Evolutionary conservation across 2,797 vertebrate genomes (phyloP).

Genomic region (Podargus strigoides): DNA sequence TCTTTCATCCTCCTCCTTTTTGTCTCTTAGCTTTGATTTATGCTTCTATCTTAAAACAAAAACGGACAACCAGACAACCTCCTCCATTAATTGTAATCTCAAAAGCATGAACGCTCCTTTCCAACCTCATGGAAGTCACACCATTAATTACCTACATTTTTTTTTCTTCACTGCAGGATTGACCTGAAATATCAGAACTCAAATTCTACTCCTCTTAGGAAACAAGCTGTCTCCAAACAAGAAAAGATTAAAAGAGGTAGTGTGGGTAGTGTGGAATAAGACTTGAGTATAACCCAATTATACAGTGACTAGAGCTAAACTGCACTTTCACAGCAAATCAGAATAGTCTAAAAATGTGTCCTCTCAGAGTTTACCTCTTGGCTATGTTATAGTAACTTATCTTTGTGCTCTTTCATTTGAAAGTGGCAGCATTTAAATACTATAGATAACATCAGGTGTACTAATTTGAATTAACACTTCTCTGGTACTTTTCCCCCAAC

Average conservation of each 20-base stretch:
- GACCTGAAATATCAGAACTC: not conserved
- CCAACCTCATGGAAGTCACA: not conserved
- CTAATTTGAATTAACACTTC: not conserved
- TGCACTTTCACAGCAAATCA: not conserved
- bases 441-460: not conserved
- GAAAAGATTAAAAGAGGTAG: not conserved
- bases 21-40: not conserved
- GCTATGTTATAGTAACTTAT: not conserved
- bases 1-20: not conserved
- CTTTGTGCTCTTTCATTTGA: not conserved
- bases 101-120: not conserved
- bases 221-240: not conserved
- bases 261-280: not conserved
- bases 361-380: not conserved
- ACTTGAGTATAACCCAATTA: not conserved
- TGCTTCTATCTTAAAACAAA: not conserved
- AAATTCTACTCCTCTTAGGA: not conserved
- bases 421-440: not conserved
- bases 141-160: not conserved
- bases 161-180: not conserved
- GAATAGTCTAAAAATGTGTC: not conserved
- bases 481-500: not conserved
- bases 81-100: not conserved
- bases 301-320: not conserved
- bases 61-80: not conserved